phyloP scores from a whole-genome alignment of 2,888 invertebrate species.

The Synanthedon vespiformis region DNA sequence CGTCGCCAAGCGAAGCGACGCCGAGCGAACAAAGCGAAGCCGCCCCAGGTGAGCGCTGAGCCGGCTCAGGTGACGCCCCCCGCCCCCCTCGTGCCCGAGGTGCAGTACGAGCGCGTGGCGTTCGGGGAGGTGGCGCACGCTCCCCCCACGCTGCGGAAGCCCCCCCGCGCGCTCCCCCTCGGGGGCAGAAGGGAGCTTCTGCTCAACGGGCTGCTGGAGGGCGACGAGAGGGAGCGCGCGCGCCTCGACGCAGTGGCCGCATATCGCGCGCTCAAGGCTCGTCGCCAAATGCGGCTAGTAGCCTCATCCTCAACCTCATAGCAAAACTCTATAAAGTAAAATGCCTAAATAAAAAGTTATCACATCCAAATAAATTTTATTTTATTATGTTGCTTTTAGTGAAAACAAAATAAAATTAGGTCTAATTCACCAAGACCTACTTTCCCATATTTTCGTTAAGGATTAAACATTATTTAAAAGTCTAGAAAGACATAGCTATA shows the following conservation, averaged over 20 bases:
- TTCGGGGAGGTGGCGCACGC: slow-evolving; percentile 83
- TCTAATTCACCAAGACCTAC: too few relatives aligned
- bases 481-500: too few relatives aligned
- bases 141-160: slow-evolving; percentile 73
- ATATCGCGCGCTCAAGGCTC: slow-evolving; percentile 31
- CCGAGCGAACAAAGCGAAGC: background rate
- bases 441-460: too few relatives aligned
- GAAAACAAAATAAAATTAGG: too few relatives aligned
- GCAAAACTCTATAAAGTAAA: too few relatives aligned
- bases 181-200: slow-evolving; percentile 75
- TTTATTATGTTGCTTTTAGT: too few relatives aligned
- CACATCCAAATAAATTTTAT: too few relatives aligned
- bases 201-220: slow-evolving; percentile 24
- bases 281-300: too few relatives aligned
- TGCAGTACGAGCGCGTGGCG: slow-evolving; percentile 73
- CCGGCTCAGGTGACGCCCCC: slow-evolving; percentile 10
- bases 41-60: slow-evolving; percentile 6
- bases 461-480: too few relatives aligned
- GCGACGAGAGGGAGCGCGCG: slow-evolving; percentile 14
- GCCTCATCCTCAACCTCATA: too few relatives aligned
- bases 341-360: too few relatives aligned
- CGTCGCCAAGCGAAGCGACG: slow-evolving; percentile 27
- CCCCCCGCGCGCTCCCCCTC: slow-evolving; percentile 19
- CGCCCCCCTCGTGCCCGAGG: slow-evolving; percentile 29
- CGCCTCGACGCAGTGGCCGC: slow-evolving; percentile 35